These are phyloP conservation scores for Syncerus caffer DNA, from an alignment of 2,797 vertebrate species.

Conservation along the genomic window DNA sequence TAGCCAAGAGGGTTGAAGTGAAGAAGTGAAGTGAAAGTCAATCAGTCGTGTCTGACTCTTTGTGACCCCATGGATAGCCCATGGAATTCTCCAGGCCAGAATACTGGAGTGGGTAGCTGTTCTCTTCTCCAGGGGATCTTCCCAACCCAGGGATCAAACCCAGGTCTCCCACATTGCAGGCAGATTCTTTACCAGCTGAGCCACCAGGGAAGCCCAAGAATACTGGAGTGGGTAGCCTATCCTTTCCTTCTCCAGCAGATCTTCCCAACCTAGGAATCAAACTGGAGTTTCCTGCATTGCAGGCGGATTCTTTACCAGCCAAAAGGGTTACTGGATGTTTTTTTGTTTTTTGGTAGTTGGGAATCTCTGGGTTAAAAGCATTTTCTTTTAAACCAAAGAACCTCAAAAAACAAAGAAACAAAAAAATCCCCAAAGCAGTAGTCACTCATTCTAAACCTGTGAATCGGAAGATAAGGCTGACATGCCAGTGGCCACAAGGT, in stretches of 20 bases:
- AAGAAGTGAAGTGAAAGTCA: neutral
- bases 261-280: neutral
- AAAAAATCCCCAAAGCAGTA: neutral
- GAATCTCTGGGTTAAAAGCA: neutral
- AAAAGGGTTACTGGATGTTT: neutral
- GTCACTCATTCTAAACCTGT: neutral
- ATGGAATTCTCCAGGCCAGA: neutral
- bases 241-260: neutral
- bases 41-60: neutral
- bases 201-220: neutral
- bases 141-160: neutral
- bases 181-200: neutral
- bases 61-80: neutral
- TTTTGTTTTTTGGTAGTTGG: neutral
- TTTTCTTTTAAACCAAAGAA: conserved; percentile 33
- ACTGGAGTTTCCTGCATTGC: neutral
- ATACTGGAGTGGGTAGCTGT: neutral
- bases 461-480: neutral
- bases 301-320: neutral
- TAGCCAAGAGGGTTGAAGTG: neutral
- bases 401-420: neutral
- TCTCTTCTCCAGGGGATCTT: neutral
- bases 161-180: neutral
- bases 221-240: neutral
- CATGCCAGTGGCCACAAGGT: no score